Evolutionary conservation across 2,113 vertebrate genomes (phyloP).

Genomic region (Ivindomyrus marchei): DNA sequence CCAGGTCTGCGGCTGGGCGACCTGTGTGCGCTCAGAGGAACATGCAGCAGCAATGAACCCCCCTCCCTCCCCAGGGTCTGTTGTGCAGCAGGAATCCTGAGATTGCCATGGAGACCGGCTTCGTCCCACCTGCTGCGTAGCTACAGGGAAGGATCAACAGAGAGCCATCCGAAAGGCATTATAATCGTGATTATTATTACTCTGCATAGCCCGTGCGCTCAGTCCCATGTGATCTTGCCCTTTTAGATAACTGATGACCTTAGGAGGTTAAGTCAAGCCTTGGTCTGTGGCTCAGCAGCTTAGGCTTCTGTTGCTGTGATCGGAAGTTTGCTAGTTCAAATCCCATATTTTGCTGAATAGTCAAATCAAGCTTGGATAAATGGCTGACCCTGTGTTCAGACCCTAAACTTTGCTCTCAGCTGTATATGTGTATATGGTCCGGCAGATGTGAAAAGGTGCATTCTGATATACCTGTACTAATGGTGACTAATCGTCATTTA

Average conservation of each 20-base stretch:
- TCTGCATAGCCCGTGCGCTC: background rate
- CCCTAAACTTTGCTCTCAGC: too few relatives aligned
- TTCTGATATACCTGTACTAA: too few relatives aligned
- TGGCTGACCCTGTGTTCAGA: too few relatives aligned
- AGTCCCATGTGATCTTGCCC: background rate
- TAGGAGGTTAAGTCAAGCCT: background rate
- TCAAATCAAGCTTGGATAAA: background rate
- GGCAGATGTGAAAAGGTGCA: too few relatives aligned
- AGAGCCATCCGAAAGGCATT: background rate
- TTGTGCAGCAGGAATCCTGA: background rate
- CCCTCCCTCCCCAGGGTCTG: background rate
- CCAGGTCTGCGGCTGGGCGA: background rate
- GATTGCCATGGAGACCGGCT: conserved; percentile 3
- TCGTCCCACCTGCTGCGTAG: background rate
- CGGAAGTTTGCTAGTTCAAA: background rate
- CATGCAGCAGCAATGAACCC: background rate
- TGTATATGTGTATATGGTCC: too few relatives aligned
- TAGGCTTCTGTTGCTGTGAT: background rate
- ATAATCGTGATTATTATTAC: background rate
- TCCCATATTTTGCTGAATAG: background rate
- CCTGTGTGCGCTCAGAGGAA: background rate
- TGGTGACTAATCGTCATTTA: background rate
- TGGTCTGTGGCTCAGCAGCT: background rate
- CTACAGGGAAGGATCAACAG: background rate
- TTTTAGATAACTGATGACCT: background rate